Evolutionary conservation across 2,113 vertebrate species (phyloP).

Genomic region (Loxodonta africana): DNA sequence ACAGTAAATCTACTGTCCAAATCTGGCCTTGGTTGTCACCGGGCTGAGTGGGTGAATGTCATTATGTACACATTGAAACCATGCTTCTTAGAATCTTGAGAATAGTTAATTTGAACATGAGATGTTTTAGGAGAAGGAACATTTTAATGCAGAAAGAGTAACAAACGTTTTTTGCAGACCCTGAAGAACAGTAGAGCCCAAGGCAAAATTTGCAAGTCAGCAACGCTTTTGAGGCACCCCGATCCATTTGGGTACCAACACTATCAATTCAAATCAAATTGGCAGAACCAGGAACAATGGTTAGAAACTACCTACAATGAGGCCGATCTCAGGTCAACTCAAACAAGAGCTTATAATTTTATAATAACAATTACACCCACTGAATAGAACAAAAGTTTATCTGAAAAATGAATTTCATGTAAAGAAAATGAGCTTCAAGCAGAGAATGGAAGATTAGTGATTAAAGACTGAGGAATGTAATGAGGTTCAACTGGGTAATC

Average conservation of each 20-base stretch:
- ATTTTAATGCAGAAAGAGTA: fast-evolving
- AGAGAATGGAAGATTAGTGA: background rate
- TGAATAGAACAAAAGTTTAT: background rate
- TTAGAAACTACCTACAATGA: fast-evolving
- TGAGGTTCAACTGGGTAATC: background rate
- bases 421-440: background rate
- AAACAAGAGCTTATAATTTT: background rate
- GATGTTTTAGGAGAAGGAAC: fast-evolving
- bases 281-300: background rate
- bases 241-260: background rate
- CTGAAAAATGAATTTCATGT: background rate
- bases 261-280: background rate
- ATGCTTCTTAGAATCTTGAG: background rate
- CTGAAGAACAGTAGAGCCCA: fast-evolving
- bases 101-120: background rate
- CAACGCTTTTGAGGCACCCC: background rate
- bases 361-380: background rate
- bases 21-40: background rate
- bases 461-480: background rate
- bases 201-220: background rate
- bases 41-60: background rate
- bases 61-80: fast-evolving
- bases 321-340: background rate
- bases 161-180: too few relatives aligned
- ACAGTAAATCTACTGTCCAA: too few relatives aligned